Evolutionary conservation across 2,888 invertebrate genomes (phyloP).

Genomic region (Philonicus albiceps): DNA sequence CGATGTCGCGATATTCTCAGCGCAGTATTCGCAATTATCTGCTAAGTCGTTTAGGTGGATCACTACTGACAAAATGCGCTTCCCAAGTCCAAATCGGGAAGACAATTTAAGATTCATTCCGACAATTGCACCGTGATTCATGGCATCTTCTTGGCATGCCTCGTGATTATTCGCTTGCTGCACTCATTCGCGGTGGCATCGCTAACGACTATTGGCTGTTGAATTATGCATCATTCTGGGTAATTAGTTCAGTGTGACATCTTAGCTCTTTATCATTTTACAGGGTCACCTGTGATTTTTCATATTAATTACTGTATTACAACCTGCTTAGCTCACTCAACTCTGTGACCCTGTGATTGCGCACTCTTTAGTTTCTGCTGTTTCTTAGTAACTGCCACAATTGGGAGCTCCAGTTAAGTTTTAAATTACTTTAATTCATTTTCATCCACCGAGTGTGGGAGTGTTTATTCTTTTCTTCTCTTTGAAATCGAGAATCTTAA

Average conservation of each 20-base stretch:
- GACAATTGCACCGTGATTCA: background rate
- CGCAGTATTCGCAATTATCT: background rate
- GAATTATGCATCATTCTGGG: constrained; percentile 36
- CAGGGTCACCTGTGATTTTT: constrained; percentile 19
- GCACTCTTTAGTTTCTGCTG: background rate
- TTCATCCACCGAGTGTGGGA: background rate
- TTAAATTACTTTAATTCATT: background rate
- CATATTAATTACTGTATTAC: constrained; percentile 7
- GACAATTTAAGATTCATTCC: background rate
- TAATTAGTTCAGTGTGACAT: constrained; percentile 41
- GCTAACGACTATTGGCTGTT: constrained; percentile 8
- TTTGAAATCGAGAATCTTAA: too few relatives aligned
- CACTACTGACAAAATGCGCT: background rate
- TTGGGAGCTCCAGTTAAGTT: background rate
- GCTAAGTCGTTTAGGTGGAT: background rate
- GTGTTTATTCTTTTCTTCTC: background rate
- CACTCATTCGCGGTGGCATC: constrained; percentile 3
- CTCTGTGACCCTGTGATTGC: background rate
- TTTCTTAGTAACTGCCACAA: background rate
- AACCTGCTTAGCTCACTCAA: background rate
- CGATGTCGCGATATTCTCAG: background rate
- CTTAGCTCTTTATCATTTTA: constrained; percentile 29
- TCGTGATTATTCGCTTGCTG: background rate
- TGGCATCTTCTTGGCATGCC: background rate
- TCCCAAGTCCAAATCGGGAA: background rate